Percentiles rank a stretch among this genome's conserved stretches.
These are phyloP conservation scores for Bombus terrestris DNA, from an alignment of 1,140 invertebrate genomes.

Conservation along the genomic window DNA sequence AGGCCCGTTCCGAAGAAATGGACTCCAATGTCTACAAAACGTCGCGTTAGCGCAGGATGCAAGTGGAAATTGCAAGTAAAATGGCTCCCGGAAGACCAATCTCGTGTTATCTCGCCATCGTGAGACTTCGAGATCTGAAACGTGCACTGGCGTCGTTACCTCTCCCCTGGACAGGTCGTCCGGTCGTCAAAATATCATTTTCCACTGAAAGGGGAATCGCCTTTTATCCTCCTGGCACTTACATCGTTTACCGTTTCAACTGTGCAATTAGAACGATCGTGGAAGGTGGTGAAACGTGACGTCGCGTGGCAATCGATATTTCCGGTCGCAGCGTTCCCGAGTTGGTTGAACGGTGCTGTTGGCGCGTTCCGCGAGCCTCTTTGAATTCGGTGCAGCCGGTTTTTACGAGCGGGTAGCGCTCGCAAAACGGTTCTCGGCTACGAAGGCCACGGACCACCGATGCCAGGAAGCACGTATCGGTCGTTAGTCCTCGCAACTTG, in stretches of 20 bases:
- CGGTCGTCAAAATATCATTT: too few species aligned
- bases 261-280: neutral
- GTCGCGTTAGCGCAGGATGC: too few species aligned
- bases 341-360: too few species aligned
- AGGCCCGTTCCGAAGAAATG: too few species aligned
- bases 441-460: neutral
- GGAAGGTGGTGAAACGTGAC: neutral
- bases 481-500: conserved; percentile 12
- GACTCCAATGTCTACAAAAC: too few species aligned
- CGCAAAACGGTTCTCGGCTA: conserved; percentile 17
- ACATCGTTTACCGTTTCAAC: neutral
- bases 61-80: too few species aligned
- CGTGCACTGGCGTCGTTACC: too few species aligned
- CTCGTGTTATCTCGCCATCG: too few species aligned
- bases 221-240: neutral
- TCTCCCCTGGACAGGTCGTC: too few species aligned
- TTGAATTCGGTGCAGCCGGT: neutral
- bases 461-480: conserved; percentile 31
- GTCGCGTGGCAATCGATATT: neutral
- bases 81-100: too few species aligned
- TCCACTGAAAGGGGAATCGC: too few species aligned
- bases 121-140: too few species aligned
- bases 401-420: conserved; percentile 8
- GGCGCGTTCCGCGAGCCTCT: neutral
- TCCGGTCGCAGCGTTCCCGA: neutral